A percentile compares a stretch with the other conserved stretches of the same genome.
Conservation (phyloP, 1,140 invertebrate genomes). For the Archivesica marissinica region DNA sequence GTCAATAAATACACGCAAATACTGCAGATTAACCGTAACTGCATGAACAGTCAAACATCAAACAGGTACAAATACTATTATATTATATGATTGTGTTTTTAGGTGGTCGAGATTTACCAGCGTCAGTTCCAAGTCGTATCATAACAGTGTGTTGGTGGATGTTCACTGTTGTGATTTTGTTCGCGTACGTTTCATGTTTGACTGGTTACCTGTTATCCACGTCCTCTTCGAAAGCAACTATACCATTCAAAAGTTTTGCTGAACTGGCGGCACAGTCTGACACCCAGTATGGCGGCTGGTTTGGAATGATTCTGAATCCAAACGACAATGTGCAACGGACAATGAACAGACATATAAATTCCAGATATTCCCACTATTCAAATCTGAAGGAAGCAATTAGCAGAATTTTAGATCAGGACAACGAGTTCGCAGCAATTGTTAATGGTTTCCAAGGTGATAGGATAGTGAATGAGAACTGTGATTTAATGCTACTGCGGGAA, state of each 20-base stretch:
- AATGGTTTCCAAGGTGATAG: neutral
- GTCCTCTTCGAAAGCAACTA: neutral
- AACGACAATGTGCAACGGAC: neutral
- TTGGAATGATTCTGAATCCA: neutral
- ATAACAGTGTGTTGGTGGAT: neutral
- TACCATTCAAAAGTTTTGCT: constrained; percentile 11
- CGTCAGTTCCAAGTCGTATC: neutral
- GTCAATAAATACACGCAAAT: no score
- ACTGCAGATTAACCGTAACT: no score
- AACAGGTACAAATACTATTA: no score
- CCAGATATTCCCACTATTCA: neutral
- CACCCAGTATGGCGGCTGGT: neutral
- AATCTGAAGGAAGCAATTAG: neutral
- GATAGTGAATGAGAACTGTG: constrained; percentile 3
- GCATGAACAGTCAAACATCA: no score
- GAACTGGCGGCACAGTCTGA: neutral
- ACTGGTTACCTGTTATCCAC: neutral
- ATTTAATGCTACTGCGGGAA: neutral
- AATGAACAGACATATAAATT: constrained; percentile 1
- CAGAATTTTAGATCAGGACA: neutral
- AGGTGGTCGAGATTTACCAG: neutral
- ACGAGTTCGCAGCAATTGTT: neutral
- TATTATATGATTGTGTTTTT: no score
- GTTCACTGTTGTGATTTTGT: neutral
- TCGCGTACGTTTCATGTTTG: neutral